These are phyloP conservation scores for Brienomyrus brachyistius DNA, from an alignment of 2,113 vertebrate species.

Conservation along the genomic window DNA sequence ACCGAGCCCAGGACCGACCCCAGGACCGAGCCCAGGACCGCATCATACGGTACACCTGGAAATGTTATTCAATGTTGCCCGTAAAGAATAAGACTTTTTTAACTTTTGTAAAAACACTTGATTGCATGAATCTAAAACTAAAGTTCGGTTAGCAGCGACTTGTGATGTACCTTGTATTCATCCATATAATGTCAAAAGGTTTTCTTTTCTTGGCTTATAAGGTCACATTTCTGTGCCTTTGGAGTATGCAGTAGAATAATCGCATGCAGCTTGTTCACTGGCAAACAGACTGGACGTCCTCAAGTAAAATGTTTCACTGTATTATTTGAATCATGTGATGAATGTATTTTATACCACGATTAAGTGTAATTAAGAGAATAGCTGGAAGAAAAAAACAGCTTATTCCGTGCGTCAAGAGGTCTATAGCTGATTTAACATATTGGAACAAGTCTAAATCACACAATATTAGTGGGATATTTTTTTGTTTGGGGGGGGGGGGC, in stretches of 20 bases:
- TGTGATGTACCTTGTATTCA: not conserved
- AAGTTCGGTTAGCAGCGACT: not conserved
- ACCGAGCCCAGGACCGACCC: no score
- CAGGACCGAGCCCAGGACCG: no score
- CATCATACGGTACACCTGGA: not conserved
- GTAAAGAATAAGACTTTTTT: not conserved
- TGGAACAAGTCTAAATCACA: not conserved
- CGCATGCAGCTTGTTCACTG: not conserved
- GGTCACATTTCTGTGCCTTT: not conserved
- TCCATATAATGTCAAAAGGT: not conserved
- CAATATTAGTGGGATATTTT: not conserved
- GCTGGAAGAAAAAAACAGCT: not conserved
- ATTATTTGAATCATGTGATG: not conserved
- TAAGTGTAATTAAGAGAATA: not conserved
- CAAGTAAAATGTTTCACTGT: not conserved
- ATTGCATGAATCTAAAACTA: not conserved
- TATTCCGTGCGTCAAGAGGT: not conserved
- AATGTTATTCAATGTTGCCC: not conserved
- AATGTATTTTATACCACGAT: not conserved
- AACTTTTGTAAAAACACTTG: not conserved
- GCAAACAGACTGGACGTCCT: not conserved
- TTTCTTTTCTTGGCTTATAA: not conserved
- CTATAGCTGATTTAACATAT: not conserved
- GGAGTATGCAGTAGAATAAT: not conserved
- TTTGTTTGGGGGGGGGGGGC: not conserved